Conservation (phyloP, 2,888 invertebrate genomes). For the Hypomecis atomaria region DNA sequence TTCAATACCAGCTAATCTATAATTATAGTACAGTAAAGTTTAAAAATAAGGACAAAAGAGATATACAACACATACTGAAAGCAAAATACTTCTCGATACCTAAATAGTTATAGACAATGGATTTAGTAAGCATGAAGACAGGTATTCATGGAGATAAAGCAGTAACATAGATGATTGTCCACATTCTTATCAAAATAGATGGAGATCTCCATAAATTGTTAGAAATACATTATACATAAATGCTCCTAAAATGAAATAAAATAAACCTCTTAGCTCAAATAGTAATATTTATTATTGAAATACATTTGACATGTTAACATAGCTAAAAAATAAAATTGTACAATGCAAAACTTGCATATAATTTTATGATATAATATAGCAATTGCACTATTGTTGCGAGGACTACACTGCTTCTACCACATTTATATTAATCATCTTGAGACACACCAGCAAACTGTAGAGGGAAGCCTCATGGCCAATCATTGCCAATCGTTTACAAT, state of each 20-base stretch:
- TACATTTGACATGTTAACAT: constrained; percentile 79
- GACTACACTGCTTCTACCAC: constrained; percentile 80
- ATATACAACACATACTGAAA: constrained; percentile 33
- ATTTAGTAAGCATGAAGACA: constrained; percentile 56
- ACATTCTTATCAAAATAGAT: constrained; percentile 50
- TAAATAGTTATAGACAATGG: constrained; percentile 57
- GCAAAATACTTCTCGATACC: constrained; percentile 44
- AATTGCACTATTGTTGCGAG: constrained; percentile 84
- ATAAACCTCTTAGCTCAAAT: constrained; percentile 77
- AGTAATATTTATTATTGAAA: constrained; percentile 80
- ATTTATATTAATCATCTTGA: constrained; percentile 67
- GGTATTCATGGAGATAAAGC: constrained; percentile 50
- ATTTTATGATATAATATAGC: constrained; percentile 75
- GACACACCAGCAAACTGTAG: constrained; percentile 60
- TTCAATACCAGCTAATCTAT: constrained; percentile 60
- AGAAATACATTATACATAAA: constrained; percentile 62
- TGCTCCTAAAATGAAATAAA: constrained; percentile 73
- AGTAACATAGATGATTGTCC: constrained; percentile 51
- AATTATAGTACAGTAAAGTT: constrained; percentile 48
- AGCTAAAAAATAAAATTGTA: constrained; percentile 83
- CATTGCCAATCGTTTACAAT: constrained; percentile 68
- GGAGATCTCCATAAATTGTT: constrained; percentile 50
- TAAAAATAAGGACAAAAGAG: constrained; percentile 53
- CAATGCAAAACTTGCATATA: constrained; percentile 81
- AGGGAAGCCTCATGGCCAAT: constrained; percentile 72